Evolutionary conservation across 2,797 vertebrate species (phyloP).

Genomic region (Mastacembelus armatus): DNA sequence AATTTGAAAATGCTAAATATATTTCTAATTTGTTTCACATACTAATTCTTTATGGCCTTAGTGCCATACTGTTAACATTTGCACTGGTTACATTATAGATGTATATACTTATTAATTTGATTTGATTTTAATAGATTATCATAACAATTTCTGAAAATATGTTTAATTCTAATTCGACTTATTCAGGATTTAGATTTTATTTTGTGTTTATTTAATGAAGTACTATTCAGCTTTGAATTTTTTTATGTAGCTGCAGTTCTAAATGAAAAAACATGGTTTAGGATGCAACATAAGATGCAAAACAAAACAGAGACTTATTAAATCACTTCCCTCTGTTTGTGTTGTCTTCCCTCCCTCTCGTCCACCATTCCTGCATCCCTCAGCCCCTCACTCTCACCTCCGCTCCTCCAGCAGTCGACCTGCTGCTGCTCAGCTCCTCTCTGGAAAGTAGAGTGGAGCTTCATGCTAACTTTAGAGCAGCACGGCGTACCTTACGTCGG

Average conservation of each 20-base stretch:
- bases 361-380: constrained; percentile 5
- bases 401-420: too few species aligned
- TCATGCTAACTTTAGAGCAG: constrained; percentile 1
- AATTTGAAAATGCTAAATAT: not conserved
- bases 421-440: constrained; percentile 2
- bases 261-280: not conserved
- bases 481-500: not conserved
- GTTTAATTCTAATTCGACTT: too few species aligned
- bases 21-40: too few species aligned
- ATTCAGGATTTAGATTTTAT: not conserved
- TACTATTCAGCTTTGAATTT: not conserved
- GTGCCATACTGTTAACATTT: too few species aligned
- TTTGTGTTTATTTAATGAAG: not conserved
- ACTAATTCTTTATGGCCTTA: too few species aligned
- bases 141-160: too few species aligned
- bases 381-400: constrained; percentile 2
- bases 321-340: constrained; percentile 45
- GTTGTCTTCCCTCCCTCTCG: not conserved
- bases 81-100: not conserved
- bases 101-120: too few species aligned
- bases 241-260: not conserved
- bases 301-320: constrained; percentile 29
- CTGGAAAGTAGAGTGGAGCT: not conserved
- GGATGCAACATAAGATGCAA: constrained; percentile 42
- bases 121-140: too few species aligned